Base-by-base conservation (phyloP, 2,797 vertebrate species). In the Otus scops region DNA sequence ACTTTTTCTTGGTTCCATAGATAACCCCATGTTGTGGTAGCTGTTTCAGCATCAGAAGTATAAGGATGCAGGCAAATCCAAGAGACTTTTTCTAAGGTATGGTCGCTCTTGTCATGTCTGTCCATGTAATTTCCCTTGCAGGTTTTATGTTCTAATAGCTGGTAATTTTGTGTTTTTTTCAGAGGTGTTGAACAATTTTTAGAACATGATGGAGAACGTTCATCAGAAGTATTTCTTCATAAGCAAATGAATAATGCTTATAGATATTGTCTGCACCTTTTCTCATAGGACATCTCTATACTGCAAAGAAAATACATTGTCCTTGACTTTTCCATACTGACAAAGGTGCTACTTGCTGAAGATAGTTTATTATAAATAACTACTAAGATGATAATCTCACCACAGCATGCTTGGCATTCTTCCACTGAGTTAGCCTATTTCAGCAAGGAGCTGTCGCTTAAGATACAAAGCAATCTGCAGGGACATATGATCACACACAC, bases 401-500 rank as follows among this genome's bases (percentile, higher is more conserved):
- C 94, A 96, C 94, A 96, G 96, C 54, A 85, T 64, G 80, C 79
- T 92, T 95, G 97, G 95, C 97, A 97, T 89, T 61, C 94, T 96
- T 97, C 95, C 94, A 97, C 91, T 93, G 87, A 96, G 88, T 91
- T 96, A 96, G 97, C 94, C 94, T 95, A 76, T 94, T 96, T 97
- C 87, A 82, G 97, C 81, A 83, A 96, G 53, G 69, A 92, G 86
- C 93, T 98, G 93, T 97, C 89, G 93, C 95, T 97, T 97, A 89
- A 91, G 95, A 96, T 94, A 90, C 96, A 97, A 94, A 97, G 97
- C 96, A 96, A 71, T 96, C 97, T 97, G 96, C 92, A 93, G 92
- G 93, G 97, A 95, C 94, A 97, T 91, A 96, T 94, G 94, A 97
- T 98, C 95, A 91, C 73, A 95, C 89, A 83, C 95, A 95, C 86